Evolutionary conservation across 2,888 invertebrate genomes (phyloP), one percentile per base, ranked within the genome.

Genomic region (Drosophila suboccidentalis): DNA sequence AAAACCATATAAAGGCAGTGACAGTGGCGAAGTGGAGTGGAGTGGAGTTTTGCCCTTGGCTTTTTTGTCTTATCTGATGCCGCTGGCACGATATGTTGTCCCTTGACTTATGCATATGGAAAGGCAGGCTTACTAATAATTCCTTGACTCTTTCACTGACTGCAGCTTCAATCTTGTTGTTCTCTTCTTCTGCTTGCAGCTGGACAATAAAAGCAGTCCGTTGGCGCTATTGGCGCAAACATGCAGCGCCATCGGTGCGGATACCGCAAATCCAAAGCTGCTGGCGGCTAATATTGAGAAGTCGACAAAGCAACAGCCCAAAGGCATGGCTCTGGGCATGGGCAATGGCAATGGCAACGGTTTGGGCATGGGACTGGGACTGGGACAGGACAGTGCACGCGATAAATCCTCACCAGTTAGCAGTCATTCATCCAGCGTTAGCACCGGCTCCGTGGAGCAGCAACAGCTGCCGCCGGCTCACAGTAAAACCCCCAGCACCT

Each of bases 181-280:
- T 34, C 74, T 77, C 82, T 39, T 92, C 22, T 43, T 94, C 92
- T 94, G 93, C 93, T 96, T 96, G 80, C 96, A 98, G 98, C 94
- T 98, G 95, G 98, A 98, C 94, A 97, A 98, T 79, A 98, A 98
- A 94, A 98, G 98, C 94, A 98, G 98, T 94, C 99, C 99, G 17
- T 94, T 99, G 93, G 98, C 98, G 53, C 94, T 99, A 72, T 94
- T 99, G 89, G 98, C 98, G 58, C 98, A 98, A 93, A 99, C 99
- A 60, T 99, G 99, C 94, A 98, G 98, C 93, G 98, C 98, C 91
- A 99, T 99, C 91, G 99, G 98, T 76, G 96, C 97, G 5, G 98
- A 98, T 93, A 94, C 96, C 29, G 96, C 97, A 57, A 96, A 96
- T 92, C 95, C 96, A 60, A 96, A 96, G 90, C 94, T 96, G 68